These are phyloP conservation scores for Drosophila emarginata DNA, from an alignment of 2,888 invertebrate genomes.

Conservation along the genomic window DNA sequence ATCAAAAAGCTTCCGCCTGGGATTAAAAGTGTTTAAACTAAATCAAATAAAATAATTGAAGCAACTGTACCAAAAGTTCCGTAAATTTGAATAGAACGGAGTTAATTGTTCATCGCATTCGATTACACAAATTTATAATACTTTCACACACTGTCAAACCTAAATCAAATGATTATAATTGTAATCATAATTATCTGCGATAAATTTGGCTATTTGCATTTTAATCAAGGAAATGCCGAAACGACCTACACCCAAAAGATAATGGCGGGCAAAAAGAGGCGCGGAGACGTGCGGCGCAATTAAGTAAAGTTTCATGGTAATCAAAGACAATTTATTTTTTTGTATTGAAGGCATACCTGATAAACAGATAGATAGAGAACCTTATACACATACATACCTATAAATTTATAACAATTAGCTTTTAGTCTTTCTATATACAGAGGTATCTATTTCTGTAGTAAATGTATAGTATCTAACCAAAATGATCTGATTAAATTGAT, in stretches of 20 bases:
- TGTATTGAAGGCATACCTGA: background rate
- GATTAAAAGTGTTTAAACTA: no score
- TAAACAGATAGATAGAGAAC: background rate
- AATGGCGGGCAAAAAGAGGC: background rate
- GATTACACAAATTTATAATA: no score
- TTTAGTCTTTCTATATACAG: background rate
- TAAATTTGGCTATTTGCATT: no score
- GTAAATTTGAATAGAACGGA: no score
- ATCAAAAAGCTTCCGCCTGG: no score
- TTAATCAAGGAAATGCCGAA: background rate
- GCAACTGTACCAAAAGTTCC: no score
- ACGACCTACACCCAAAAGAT: background rate
- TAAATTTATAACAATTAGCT: background rate
- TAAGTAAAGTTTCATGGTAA: background rate
- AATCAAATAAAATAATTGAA: no score
- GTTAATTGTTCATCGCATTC: no score
- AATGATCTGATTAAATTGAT: constrained; percentile 2
- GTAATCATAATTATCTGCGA: no score
- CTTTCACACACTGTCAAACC: no score
- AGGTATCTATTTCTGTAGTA: background rate
- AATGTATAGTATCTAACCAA: background rate
- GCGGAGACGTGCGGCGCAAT: background rate
- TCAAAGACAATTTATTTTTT: background rate
- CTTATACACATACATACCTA: background rate
- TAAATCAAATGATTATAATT: no score